These are phyloP conservation scores for Pinctada fucata DNA, from an alignment of 2,888 invertebrate genomes.

Conservation along the genomic window DNA sequence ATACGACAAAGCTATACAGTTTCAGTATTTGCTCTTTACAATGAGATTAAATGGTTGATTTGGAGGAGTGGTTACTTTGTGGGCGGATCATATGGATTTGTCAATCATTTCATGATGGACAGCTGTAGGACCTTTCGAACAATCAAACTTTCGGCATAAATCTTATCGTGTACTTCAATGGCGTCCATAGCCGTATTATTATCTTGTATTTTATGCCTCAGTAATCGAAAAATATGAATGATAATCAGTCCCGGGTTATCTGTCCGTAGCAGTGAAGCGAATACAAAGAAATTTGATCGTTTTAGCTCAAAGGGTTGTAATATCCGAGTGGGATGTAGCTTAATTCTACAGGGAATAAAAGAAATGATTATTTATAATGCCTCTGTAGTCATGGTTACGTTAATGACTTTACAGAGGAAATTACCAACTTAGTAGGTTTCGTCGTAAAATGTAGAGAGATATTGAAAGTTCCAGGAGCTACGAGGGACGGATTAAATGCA, in stretches of 20 bases:
- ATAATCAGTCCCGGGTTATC: slow-evolving; percentile 31
- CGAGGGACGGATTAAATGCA: background rate
- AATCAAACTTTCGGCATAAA: slow-evolving; percentile 28
- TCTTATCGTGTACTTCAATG: slow-evolving; percentile 29
- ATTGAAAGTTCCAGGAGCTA: background rate
- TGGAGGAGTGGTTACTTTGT: too few species aligned
- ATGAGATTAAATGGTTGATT: too few species aligned
- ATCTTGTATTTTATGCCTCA: slow-evolving; percentile 30
- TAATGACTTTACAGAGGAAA: slow-evolving; percentile 4
- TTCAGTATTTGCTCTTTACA: too few species aligned
- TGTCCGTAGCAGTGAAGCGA: slow-evolving; percentile 5
- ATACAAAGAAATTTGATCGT: slow-evolving; percentile 4
- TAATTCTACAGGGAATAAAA: background rate
- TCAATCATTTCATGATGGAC: background rate
- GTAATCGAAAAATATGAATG: slow-evolving; percentile 29
- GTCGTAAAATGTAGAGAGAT: background rate
- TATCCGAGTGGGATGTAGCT: slow-evolving; percentile 3
- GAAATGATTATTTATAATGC: background rate
- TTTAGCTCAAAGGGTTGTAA: slow-evolving; percentile 4
- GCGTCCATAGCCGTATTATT: slow-evolving; percentile 28
- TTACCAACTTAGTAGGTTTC: background rate
- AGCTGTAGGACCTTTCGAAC: background rate
- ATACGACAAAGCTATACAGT: too few species aligned
- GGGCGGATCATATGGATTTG: background rate
- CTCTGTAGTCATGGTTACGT: background rate